phyloP scores from a whole-genome alignment of 2,888 invertebrate genomes.

The Allacma fusca region DNA sequence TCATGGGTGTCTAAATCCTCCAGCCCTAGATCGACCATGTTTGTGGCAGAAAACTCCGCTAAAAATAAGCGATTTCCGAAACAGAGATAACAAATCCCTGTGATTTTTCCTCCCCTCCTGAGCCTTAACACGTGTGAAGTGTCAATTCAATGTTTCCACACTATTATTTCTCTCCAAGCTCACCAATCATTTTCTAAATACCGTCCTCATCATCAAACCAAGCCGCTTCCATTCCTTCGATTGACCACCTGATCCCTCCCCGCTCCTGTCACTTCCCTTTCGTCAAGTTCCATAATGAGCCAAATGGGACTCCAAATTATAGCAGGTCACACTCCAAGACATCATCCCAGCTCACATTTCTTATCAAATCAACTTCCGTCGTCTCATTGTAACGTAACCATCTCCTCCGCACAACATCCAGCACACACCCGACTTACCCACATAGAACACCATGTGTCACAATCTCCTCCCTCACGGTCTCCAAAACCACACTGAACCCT shows the following conservation, averaged over 20 bases:
- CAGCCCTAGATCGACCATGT: constrained; percentile 13
- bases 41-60: constrained; percentile 34
- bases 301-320: neutral
- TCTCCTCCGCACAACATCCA: no score
- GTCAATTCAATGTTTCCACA: constrained; percentile 36
- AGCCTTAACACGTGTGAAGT: constrained; percentile 30
- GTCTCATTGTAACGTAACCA: neutral
- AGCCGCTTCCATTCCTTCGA: neutral
- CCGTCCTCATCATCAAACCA: constrained; percentile 1
- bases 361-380: neutral
- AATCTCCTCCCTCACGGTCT: no score
- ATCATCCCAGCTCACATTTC: constrained; percentile 1
- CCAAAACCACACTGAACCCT: no score
- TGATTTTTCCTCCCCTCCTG: constrained; percentile 18
- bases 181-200: constrained; percentile 26
- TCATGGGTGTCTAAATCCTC: constrained; percentile 23
- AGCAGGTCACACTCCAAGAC: neutral
- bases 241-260: constrained; percentile 11
- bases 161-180: constrained; percentile 22
- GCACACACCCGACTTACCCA: no score
- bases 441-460: no score
- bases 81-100: constrained; percentile 35
- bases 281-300: constrained; percentile 9
- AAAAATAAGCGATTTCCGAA: constrained; percentile 36
- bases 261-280: constrained; percentile 22